Evolutionary conservation across 2,888 invertebrate genomes (phyloP).

Genomic region (Arrhopalites spinosus): DNA sequence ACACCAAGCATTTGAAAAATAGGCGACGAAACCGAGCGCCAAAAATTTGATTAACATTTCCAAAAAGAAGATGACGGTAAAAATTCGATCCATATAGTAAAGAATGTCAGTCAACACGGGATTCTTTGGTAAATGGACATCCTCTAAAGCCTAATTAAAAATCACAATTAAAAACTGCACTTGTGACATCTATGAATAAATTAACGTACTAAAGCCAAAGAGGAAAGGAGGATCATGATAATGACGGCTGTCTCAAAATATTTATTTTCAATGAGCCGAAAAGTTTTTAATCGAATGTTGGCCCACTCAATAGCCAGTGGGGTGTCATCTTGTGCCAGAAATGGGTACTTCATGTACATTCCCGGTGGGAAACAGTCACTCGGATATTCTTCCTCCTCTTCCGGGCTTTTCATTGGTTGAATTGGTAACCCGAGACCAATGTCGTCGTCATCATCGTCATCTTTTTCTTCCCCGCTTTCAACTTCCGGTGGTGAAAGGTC

Average conservation of each 20-base stretch:
- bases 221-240: conserved; percentile 96
- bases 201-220: conserved; percentile 86
- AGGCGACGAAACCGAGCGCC: conserved; percentile 91
- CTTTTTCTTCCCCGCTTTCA: conserved; percentile 72
- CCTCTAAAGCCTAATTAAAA: conserved; percentile 84
- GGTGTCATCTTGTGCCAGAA: conserved; percentile 87
- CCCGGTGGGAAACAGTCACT: conserved; percentile 91
- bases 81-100: conserved; percentile 96
- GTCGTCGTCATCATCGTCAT: conserved; percentile 68
- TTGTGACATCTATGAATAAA: too few relatives aligned
- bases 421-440: conserved; percentile 59
- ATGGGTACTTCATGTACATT: conserved; percentile 84
- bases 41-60: conserved; percentile 99
- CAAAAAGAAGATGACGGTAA: conserved; percentile 96
- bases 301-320: conserved; percentile 96
- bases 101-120: conserved; percentile 90
- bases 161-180: neutral
- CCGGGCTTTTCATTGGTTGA: conserved; percentile 45
- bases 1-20: conserved; percentile 99
- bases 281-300: conserved; percentile 87
- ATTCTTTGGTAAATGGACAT: conserved; percentile 87
- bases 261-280: conserved; percentile 95
- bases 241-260: conserved; percentile 99
- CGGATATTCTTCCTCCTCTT: conserved; percentile 70
- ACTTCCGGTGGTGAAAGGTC: too few relatives aligned